Evolutionary conservation across 2,888 invertebrate species (phyloP).

Genomic region (Anagyrus pseudococci): DNA sequence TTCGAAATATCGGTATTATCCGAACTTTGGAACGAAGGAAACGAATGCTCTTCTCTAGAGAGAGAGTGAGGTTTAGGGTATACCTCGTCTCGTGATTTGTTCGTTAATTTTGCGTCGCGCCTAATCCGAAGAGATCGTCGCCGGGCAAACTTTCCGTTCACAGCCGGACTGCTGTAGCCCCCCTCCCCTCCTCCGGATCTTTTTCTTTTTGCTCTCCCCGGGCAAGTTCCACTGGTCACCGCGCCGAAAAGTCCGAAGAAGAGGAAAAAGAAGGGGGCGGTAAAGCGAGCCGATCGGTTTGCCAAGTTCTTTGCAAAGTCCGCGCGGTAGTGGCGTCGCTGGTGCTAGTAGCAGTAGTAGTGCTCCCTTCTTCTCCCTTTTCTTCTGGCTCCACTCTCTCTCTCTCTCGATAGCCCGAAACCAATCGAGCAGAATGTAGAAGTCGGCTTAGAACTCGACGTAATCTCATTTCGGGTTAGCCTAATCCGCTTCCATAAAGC

Average conservation of each 20-base stretch:
- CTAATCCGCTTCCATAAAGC: constrained; percentile 51
- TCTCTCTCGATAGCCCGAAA: constrained; percentile 44
- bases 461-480: constrained; percentile 54
- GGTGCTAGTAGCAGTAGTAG: too few species aligned
- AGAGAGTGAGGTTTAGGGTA: too few species aligned
- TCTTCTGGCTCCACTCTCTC: constrained; percentile 1
- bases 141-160: constrained; percentile 25
- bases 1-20: too few species aligned
- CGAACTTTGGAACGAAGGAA: too few species aligned
- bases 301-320: constrained; percentile 35
- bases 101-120: constrained; percentile 22
- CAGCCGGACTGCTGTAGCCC: neutral
- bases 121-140: constrained; percentile 22
- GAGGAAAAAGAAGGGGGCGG: neutral
- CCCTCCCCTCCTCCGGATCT: neutral
- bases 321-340: neutral
- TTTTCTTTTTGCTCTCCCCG: constrained; percentile 4
- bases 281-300: constrained; percentile 24
- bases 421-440: constrained; percentile 51
- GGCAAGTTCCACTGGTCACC: constrained; percentile 1
- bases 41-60: too few species aligned
- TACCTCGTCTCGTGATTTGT: neutral
- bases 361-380: constrained; percentile 14
- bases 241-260: constrained; percentile 4
- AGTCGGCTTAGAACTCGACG: constrained; percentile 51